Conservation (phyloP, 2,113 vertebrate species). For the Platichthys flesus region DNA sequence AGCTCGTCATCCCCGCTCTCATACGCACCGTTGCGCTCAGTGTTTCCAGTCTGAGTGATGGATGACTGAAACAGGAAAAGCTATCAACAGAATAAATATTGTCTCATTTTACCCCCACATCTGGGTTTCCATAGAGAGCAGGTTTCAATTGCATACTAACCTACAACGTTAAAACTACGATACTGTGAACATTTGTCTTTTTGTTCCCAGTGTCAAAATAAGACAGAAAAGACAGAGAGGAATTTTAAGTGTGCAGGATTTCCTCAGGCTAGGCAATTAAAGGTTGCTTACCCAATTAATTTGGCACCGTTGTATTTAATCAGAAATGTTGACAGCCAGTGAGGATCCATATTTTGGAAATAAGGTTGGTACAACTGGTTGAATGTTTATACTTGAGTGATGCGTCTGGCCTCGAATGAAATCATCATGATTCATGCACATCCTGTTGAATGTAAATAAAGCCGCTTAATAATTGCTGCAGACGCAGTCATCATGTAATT, state of each 20-base stretch:
- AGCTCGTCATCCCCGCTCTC: constrained; percentile 42
- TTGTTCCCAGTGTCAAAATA: constrained; percentile 1
- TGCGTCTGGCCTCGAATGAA: constrained; percentile 22
- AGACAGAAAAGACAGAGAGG: not conserved
- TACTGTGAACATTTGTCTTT: not conserved
- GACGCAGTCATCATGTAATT: constrained; percentile 5
- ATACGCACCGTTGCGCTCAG: constrained; percentile 56
- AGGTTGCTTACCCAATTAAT: constrained; percentile 26
- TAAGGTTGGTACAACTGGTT: constrained; percentile 34
- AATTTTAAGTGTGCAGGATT: constrained; percentile 17
- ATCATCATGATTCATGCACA: constrained; percentile 27
- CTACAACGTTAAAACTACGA: constrained; percentile 28
- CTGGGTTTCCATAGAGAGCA: constrained; percentile 67
- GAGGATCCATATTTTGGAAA: constrained; percentile 50
- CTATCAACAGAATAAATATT: constrained; percentile 78
- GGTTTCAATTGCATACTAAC: constrained; percentile 57
- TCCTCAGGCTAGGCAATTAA: constrained; percentile 36
- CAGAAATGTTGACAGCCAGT: constrained; percentile 24
- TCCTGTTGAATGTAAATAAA: constrained; percentile 52
- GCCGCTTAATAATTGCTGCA: constrained; percentile 10
- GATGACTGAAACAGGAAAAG: constrained; percentile 71
- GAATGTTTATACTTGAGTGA: constrained; percentile 54
- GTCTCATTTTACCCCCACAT: constrained; percentile 69
- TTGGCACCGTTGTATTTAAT: constrained; percentile 24
- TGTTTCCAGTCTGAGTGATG: constrained; percentile 75